Percentiles rank a stretch among this genome's conserved stretches.
phyloP scores from a whole-genome alignment of 1,140 invertebrate species.

The Telenomus remus region DNA sequence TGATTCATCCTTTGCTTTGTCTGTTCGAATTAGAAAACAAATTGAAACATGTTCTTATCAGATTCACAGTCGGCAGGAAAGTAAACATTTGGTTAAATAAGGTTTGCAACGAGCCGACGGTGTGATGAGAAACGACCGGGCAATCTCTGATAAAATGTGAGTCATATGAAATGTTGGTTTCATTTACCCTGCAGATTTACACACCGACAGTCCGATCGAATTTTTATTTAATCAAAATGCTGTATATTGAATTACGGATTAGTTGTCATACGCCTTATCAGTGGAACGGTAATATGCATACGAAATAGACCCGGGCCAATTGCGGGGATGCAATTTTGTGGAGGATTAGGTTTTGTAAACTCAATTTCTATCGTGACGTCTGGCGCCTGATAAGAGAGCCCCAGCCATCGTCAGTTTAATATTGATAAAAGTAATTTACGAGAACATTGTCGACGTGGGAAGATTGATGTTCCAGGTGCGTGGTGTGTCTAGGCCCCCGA shows the following conservation, averaged over 20 bases:
- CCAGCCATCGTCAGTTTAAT: conserved; percentile 68
- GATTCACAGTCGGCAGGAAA: no score
- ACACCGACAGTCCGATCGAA: no score
- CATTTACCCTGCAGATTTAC: no score
- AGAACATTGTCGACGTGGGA: conserved; percentile 72
- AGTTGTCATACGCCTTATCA: conserved; percentile 51
- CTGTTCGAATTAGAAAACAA: no score
- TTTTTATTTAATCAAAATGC: conserved; percentile 21
- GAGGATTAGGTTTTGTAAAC: conserved; percentile 64
- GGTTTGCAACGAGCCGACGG: no score
- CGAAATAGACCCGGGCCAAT: conserved; percentile 7
- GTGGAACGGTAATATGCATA: conserved; percentile 47
- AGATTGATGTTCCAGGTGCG: conserved; percentile 73
- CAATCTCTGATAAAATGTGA: no score
- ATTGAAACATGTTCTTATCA: no score
- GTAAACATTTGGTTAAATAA: no score
- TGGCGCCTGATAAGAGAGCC: conserved; percentile 62
- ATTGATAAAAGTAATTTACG: conserved; percentile 75
- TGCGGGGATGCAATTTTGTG: conserved; percentile 54
- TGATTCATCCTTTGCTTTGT: no score
- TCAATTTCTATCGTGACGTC: conserved; percentile 63
- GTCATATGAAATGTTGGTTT: no score
- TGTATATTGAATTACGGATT: conserved; percentile 47
- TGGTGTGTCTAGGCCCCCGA: conserved; percentile 45
- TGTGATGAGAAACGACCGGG: no score